Evolutionary conservation across 2,113 vertebrate species (phyloP), one percentile per base, ranked within the genome.

Genomic region (Smithornis capensis): DNA sequence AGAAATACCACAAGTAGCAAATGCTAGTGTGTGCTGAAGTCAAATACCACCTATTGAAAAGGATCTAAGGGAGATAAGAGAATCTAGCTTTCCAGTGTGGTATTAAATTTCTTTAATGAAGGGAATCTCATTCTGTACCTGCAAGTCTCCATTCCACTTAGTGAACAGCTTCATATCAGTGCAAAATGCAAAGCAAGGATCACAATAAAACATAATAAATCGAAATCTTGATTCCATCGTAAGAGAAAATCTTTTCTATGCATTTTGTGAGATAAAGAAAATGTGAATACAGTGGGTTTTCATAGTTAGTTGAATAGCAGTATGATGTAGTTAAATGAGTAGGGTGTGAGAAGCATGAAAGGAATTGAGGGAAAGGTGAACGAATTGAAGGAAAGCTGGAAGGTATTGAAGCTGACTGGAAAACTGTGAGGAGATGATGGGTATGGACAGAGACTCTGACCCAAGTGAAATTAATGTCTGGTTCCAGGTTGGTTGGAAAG

Each of bases 281-380:
- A 50, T 6, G 10, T 5, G 13, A 75, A 63, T 0, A 70, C 33
- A 78, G 9, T 13, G 14, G 6, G 21, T 24, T 67, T 35, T 49
- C 0, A 5, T 3, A 64, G 22, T 5, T 27, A 73, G 21, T 0
- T 29, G 7, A 56, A 12, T 0, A 40, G 25, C 2, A 73, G 19
- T 3, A 40, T 14, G 59, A 62, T 37, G 44, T 2, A 73, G 33
- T 14, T 47, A 42, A n/a, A 45, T 0, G 4, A 56, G 35, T 7
- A 53, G 4, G 21, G 22, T 5, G 14, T 1, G 2, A 69, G 45
- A 33, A 40, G 29, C 19, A 22, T 25, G 12, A 19, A 57, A 82
- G n/a, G 7, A 55, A 56, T 3, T 2, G 0, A 60, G 57, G 38
- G 38, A 82, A 68, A 75, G 28, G 62, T 60, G 12, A 75, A 75